These are phyloP conservation scores for Heterocephalus glaber DNA, from an alignment of 2,113 vertebrate species.

Conservation along the genomic window DNA sequence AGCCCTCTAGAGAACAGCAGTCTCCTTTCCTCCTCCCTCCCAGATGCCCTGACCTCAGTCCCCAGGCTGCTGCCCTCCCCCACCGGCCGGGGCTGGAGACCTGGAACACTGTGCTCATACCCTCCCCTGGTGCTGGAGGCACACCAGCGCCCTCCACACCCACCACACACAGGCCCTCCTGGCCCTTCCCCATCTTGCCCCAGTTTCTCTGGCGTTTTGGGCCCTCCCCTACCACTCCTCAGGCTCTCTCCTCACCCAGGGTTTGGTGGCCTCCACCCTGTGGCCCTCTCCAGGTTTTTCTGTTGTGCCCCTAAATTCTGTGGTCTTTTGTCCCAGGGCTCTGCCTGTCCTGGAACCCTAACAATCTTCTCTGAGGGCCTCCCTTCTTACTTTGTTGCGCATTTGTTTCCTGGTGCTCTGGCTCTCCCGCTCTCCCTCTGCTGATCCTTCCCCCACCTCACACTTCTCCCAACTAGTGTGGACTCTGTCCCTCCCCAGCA, in stretches of 20 bases:
- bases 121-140: slow-evolving; percentile 40
- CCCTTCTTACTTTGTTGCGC: background rate
- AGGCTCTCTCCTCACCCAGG: background rate
- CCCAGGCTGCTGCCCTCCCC: background rate
- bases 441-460: background rate
- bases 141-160: slow-evolving; percentile 28
- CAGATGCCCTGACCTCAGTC: slow-evolving; percentile 26
- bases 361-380: slow-evolving; percentile 65
- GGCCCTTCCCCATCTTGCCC: background rate
- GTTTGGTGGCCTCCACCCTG: background rate
- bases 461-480: background rate
- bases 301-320: background rate
- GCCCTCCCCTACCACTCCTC: background rate
- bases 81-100: background rate
- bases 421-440: background rate
- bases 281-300: background rate
- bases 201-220: background rate
- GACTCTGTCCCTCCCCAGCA: background rate
- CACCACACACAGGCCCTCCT: background rate
- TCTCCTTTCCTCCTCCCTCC: background rate
- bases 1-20: slow-evolving; percentile 14
- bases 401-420: background rate
- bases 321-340: background rate
- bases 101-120: slow-evolving; percentile 64
- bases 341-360: background rate